These are phyloP conservation scores for Spondyliosoma cantharus DNA, from an alignment of 2,797 vertebrate species.

Conservation along the genomic window DNA sequence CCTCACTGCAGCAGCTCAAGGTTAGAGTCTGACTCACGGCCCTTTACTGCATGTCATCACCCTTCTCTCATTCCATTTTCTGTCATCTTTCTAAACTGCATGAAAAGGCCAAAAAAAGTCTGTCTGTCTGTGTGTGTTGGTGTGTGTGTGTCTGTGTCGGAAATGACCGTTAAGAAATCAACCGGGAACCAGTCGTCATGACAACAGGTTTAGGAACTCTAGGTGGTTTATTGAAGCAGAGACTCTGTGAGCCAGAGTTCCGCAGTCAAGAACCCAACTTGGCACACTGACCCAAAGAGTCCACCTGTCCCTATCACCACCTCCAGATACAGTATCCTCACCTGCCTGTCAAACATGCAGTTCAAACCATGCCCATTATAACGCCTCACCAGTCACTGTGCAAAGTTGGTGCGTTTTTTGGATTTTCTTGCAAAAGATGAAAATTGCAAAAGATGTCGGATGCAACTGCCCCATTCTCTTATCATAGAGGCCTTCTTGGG, in stretches of 20 bases:
- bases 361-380: too few species aligned
- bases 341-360: not conserved
- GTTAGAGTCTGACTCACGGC: too few species aligned
- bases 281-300: conserved; percentile 20
- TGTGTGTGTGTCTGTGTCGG: conserved; percentile 10
- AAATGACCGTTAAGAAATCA: conserved; percentile 23
- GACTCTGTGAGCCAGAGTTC: conserved; percentile 26
- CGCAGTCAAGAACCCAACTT: not conserved
- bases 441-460: not conserved
- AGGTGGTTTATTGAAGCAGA: conserved; percentile 41
- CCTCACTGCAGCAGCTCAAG: too few species aligned
- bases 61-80: too few species aligned
- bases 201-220: conserved; percentile 43
- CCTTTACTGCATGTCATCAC: too few species aligned
- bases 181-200: conserved; percentile 47
- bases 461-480: not conserved
- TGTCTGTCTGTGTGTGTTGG: not conserved
- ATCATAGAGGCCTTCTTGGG: not conserved
- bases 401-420: not conserved
- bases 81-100: too few species aligned
- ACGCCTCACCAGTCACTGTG: not conserved
- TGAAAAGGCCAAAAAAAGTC: too few species aligned
- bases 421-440: not conserved
- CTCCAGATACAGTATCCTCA: not conserved
- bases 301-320: not conserved